Base-by-base conservation (phyloP, 2,888 invertebrate species). In the Lochmaea crataegi region DNA sequence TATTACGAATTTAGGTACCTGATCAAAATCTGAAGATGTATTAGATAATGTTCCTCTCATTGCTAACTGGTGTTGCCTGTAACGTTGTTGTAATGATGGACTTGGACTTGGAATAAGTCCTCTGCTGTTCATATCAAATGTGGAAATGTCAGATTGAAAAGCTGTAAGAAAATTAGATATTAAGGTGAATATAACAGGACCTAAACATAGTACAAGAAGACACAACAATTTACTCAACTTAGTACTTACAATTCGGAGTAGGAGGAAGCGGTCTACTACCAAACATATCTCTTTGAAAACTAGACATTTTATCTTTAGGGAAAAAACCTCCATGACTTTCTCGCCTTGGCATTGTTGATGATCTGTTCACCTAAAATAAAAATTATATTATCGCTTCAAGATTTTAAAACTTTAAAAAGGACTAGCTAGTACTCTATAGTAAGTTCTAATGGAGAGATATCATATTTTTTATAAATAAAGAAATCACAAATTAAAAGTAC, bases 61-160 rank as follows among this genome's bases (percentile, higher is more conserved):
- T 14, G 88, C 87, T 48, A 89, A 87, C 83, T 90, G 90, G 80
- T 90, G 90, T 78, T 90, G 89, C 53, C 89, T 87, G 79, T 91
- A 90, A 58, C 90, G 86, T 80, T 90, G 89, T 79, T 90, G 90
- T 63, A 90, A 82, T 10, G 84, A 85, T 45, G 86, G 85, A 79
- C 86, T 87, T 2, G 86, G 85, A 75, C 83, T 83, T 1, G 83
- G 81, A 42, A 77, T 76, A 63, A 81, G 75, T 76, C n/a, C n/a
- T n/a, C 82, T 76, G 41, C 79, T 79, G 58, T 76, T 79, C 16
- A 53, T 16, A 45, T 81, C 79, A 66, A 82, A 80, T 7, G 82
- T 79, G 75, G 83, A 80, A 60, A 83, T 79, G 61, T 84, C 83
- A 22, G 84, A 83, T 68, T 83, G 76, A 22, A 82, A 77, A 45